Evolutionary conservation across 2,797 vertebrate genomes (phyloP).

Genomic region (Cirrhinus mrigala): DNA sequence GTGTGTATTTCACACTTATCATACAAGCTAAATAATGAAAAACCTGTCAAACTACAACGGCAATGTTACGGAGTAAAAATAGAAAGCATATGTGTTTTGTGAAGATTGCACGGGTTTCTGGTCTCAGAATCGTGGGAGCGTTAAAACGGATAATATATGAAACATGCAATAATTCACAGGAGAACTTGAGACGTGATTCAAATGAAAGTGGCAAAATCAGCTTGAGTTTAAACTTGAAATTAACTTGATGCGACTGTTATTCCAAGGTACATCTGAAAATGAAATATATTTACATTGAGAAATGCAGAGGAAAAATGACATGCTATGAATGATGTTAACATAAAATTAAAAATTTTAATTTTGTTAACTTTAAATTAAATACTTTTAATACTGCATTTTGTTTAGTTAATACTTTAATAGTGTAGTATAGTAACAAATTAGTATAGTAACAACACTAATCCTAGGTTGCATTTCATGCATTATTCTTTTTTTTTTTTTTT

Average conservation of each 20-base stretch:
- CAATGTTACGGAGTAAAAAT: conserved; percentile 10
- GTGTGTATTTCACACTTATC: conserved; percentile 16
- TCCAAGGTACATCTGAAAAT: not conserved
- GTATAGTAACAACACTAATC: no score
- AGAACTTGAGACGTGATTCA: not conserved
- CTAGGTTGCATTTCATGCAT: no score
- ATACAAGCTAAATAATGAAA: conserved; percentile 32
- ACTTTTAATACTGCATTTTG: no score
- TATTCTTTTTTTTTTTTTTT: no score
- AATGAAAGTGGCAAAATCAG: not conserved
- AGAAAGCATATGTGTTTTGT: conserved; percentile 2
- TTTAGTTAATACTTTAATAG: no score
- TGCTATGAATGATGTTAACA: not conserved
- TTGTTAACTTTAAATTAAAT: no score
- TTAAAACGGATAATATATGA: not conserved
- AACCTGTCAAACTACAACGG: not conserved
- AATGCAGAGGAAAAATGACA: no score
- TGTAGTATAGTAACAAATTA: no score
- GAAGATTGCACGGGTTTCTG: not conserved
- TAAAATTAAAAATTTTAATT: not conserved
- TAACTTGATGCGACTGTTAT: not conserved
- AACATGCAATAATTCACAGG: not conserved
- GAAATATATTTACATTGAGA: no score
- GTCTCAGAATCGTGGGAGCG: not conserved
- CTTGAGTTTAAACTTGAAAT: no score